phyloP scores from a whole-genome alignment of 2,113 vertebrate species.

The Mugil cephalus region DNA sequence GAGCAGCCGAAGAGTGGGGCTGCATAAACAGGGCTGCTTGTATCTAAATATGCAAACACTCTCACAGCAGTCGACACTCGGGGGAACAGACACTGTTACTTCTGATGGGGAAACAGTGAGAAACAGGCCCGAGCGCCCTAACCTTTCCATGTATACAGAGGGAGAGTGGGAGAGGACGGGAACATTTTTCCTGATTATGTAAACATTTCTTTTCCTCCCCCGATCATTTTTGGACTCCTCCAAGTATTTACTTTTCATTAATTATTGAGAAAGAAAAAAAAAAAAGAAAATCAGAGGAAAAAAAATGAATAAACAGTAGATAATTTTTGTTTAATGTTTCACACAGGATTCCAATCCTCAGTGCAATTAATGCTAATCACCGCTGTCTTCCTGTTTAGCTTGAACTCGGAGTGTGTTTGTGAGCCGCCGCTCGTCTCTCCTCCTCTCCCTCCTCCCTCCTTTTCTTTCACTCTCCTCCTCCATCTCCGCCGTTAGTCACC shows the following conservation, averaged over 20 bases:
- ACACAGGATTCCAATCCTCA: slow-evolving; percentile 87
- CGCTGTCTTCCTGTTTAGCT: slow-evolving; percentile 91
- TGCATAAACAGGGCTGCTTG: slow-evolving; percentile 90
- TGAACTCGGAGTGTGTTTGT: slow-evolving; percentile 84
- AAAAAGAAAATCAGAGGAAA: slow-evolving; percentile 76
- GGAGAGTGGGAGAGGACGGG: slow-evolving; percentile 47
- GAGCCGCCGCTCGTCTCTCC: slow-evolving; percentile 61
- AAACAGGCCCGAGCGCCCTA: slow-evolving; percentile 86
- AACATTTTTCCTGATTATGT: slow-evolving; percentile 88
- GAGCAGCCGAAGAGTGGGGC: slow-evolving; percentile 92
- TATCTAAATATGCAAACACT: slow-evolving; percentile 97
- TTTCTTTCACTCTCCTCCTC: slow-evolving; percentile 23
- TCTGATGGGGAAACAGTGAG: slow-evolving; percentile 88
- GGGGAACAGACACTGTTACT: slow-evolving; percentile 91
- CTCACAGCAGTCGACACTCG: slow-evolving; percentile 85
- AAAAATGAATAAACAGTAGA: slow-evolving; percentile 89
- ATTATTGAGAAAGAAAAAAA: slow-evolving; percentile 88
- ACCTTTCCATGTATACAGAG: slow-evolving; percentile 83
- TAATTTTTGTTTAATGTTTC: slow-evolving; percentile 95
- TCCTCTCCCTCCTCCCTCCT: slow-evolving; percentile 42
- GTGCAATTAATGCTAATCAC: slow-evolving; percentile 95
- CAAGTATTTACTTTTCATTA: slow-evolving; percentile 97
- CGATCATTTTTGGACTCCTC: slow-evolving; percentile 88
- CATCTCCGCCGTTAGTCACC: slow-evolving; percentile 75
- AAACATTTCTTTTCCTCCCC: slow-evolving; percentile 93